Conservation (phyloP, 2,797 vertebrate genomes). For the Arnoldichthys spilopterus region DNA sequence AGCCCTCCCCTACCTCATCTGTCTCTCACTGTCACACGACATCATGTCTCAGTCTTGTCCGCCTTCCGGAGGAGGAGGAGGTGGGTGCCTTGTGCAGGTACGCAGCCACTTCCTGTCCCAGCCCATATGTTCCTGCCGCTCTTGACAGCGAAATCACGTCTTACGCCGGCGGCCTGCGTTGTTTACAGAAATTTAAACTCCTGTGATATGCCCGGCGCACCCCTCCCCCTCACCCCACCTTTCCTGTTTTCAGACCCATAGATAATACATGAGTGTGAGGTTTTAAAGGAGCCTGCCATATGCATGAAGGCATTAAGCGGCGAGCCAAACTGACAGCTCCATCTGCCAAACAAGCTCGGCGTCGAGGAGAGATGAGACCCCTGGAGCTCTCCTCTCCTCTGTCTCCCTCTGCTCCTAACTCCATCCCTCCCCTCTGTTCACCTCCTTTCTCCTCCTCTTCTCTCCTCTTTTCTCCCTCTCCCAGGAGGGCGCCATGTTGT, state of each 20-base stretch:
- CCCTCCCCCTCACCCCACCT: slow-evolving; percentile 57
- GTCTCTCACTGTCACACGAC: slow-evolving; percentile 80
- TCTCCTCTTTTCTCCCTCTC: slow-evolving; percentile 44
- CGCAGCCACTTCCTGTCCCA: slow-evolving; percentile 82
- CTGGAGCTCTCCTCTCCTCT: slow-evolving; percentile 17
- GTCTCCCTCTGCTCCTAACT: neutral
- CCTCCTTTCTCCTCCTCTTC: slow-evolving; percentile 23
- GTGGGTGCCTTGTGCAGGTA: slow-evolving; percentile 80
- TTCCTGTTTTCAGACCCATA: slow-evolving; percentile 85
- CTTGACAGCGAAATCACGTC: slow-evolving; percentile 88
- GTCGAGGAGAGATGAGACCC: slow-evolving; percentile 74
- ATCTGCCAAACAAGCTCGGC: slow-evolving; percentile 86
- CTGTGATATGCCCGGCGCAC: slow-evolving; percentile 78
- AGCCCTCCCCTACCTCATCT: slow-evolving; percentile 54
- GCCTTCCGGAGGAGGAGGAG: slow-evolving; percentile 74
- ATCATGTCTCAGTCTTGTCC: slow-evolving; percentile 81
- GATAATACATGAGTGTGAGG: slow-evolving; percentile 86
- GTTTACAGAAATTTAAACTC: slow-evolving; percentile 90
- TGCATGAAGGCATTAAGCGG: slow-evolving; percentile 85
- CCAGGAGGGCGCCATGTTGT: slow-evolving; percentile 80
- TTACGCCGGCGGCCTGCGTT: slow-evolving; percentile 81
- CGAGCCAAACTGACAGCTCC: slow-evolving; percentile 87
- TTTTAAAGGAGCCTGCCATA: slow-evolving; percentile 85
- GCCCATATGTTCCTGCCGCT: slow-evolving; percentile 91
- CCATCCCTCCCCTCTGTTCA: neutral